phyloP scores from a whole-genome alignment of 23 tunicate species.

The Halocynthia roretzi region DNA sequence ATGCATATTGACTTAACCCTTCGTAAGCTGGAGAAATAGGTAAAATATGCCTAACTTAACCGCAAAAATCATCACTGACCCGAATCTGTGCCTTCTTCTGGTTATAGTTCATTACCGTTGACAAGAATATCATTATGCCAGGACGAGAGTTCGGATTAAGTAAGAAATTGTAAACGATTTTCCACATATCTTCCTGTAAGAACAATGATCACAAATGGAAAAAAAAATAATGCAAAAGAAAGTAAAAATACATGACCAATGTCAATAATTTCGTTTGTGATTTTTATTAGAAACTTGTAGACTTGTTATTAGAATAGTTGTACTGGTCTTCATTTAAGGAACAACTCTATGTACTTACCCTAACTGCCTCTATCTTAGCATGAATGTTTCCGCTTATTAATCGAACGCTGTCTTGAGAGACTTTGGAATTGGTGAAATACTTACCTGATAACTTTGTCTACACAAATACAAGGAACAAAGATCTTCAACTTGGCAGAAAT shows the following conservation, averaged over 20 bases:
- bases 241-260: too few species aligned
- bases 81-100: slow-evolving; percentile 48
- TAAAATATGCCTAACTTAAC: slow-evolving; percentile 40
- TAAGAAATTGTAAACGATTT: slow-evolving; percentile 35
- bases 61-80: slow-evolving; percentile 14
- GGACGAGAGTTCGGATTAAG: slow-evolving; percentile 44
- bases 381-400: slow-evolving; percentile 10
- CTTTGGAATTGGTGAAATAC: slow-evolving; percentile 13
- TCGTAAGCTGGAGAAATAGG: slow-evolving; percentile 28
- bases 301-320: slow-evolving; percentile 22
- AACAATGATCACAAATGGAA: not conserved
- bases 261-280: too few species aligned
- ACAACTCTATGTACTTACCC: not conserved
- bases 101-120: slow-evolving; percentile 35
- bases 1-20: not conserved
- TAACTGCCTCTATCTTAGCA: slow-evolving; percentile 9
- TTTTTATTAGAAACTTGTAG: slow-evolving; percentile 19
- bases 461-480: too few species aligned
- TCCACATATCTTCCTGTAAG: slow-evolving; percentile 46
- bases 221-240: too few species aligned
- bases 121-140: slow-evolving; percentile 26
- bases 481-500: too few species aligned
- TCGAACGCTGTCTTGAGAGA: slow-evolving; percentile 13
- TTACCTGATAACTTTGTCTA: too few species aligned
- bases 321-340: not conserved